Conservation (phyloP, 2,888 invertebrate species). For the Cynaeus angustus region DNA sequence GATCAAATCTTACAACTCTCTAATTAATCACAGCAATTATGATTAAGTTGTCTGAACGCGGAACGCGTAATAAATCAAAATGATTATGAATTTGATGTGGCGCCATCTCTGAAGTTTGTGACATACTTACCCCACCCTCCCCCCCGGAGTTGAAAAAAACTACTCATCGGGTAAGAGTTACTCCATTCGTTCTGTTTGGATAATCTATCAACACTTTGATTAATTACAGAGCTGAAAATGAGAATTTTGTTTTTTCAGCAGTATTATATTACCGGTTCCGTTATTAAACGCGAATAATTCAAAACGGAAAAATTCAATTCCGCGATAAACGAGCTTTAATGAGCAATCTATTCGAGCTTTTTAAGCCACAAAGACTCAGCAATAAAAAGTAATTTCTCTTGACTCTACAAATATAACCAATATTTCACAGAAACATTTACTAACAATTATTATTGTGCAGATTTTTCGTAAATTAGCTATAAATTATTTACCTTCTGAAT, state of each 20-base stretch:
- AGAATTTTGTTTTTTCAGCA: conserved; percentile 16
- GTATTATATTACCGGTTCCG: conserved; percentile 14
- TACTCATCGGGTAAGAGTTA: not conserved
- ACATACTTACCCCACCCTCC: not conserved
- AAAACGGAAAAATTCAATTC: conserved; percentile 44
- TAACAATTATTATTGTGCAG: conserved; percentile 35
- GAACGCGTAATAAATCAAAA: not conserved
- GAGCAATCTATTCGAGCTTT: conserved; percentile 39
- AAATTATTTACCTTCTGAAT: conserved; percentile 60
- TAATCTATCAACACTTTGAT: conserved; percentile 23
- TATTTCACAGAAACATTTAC: conserved; percentile 17
- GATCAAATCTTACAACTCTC: not conserved
- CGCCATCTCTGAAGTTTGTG: not conserved
- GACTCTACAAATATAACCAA: conserved; percentile 21
- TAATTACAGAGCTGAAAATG: conserved; percentile 19
- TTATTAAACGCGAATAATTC: conserved; percentile 35
- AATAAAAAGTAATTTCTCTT: conserved; percentile 38
- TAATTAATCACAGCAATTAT: conserved; percentile 6
- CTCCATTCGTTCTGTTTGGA: no score
- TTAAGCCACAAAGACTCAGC: conserved; percentile 35
- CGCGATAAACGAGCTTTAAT: conserved; percentile 38
- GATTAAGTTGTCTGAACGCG: conserved; percentile 1
- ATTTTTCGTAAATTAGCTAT: conserved; percentile 56
- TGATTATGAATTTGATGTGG: not conserved
- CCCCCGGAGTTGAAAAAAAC: no score